These are phyloP conservation scores for Spodoptera littoralis DNA, from an alignment of 2,888 invertebrate genomes.

Conservation along the genomic window DNA sequence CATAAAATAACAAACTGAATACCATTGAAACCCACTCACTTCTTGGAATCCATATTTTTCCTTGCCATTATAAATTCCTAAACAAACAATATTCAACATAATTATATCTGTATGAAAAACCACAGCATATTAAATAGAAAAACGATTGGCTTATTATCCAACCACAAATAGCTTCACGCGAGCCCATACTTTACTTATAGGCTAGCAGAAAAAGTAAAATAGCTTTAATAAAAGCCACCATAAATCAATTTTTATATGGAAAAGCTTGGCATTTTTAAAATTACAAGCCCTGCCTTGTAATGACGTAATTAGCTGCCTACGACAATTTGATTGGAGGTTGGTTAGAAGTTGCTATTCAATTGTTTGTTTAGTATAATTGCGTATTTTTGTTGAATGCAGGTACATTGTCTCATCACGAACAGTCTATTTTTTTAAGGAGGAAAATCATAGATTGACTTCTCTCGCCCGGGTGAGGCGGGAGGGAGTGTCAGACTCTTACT, in stretches of 20 bases:
- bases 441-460: too few relatives aligned
- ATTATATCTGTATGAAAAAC: too few relatives aligned
- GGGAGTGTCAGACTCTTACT: too few relatives aligned
- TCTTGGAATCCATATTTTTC: too few relatives aligned
- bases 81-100: too few relatives aligned
- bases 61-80: too few relatives aligned
- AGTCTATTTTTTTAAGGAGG: too few relatives aligned
- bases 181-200: slow-evolving; percentile 48
- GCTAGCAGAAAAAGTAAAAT: slow-evolving; percentile 31
- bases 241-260: slow-evolving; percentile 50
- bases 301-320: slow-evolving; percentile 41
- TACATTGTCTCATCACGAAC: neutral
- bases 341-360: slow-evolving; percentile 7
- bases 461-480: too few relatives aligned
- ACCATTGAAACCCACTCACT: too few relatives aligned
- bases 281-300: slow-evolving; percentile 39
- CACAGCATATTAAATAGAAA: slow-evolving; percentile 9
- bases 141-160: slow-evolving; percentile 24
- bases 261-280: slow-evolving; percentile 50
- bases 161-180: slow-evolving; percentile 43
- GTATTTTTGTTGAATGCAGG: neutral
- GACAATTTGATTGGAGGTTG: slow-evolving; percentile 17
- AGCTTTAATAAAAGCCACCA: slow-evolving; percentile 39
- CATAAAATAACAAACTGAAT: too few relatives aligned
- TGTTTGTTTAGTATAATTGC: slow-evolving; percentile 5